phyloP scores from a whole-genome alignment of 2,888 invertebrate species.

The Dilophus febrilis region DNA sequence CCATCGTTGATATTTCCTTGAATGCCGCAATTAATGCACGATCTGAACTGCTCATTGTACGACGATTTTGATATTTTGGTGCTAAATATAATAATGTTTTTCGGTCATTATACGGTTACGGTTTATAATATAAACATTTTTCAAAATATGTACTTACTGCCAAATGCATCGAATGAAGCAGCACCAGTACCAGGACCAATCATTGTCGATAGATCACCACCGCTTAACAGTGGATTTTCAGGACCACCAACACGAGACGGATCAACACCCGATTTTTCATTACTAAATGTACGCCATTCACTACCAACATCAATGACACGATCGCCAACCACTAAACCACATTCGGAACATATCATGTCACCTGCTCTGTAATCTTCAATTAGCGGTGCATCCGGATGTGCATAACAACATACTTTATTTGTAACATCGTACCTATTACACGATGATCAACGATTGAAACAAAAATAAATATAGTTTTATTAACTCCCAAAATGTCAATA shows the following conservation, averaged over 20 bases:
- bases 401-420: conserved; percentile 74
- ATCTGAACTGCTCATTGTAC: conserved; percentile 85
- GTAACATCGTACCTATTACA: conserved; percentile 43
- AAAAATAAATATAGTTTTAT: too few relatives aligned
- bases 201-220: conserved; percentile 91
- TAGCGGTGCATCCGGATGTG: conserved; percentile 89
- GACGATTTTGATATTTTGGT: conserved; percentile 54
- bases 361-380: conserved; percentile 98
- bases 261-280: conserved; percentile 91
- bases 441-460: conserved; percentile 27
- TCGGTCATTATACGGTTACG: conserved; percentile 21
- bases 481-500: too few relatives aligned
- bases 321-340: conserved; percentile 98
- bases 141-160: conserved; percentile 22
- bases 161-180: conserved; percentile 78
- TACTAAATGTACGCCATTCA: conserved; percentile 99
- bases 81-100: conserved; percentile 19
- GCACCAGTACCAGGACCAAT: conserved; percentile 64
- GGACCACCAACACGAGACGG: conserved; percentile 99
- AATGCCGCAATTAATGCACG: conserved; percentile 90
- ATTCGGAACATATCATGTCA: conserved; percentile 97
- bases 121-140: background rate
- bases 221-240: conserved; percentile 90
- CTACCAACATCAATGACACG: conserved; percentile 99
- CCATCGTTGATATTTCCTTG: conserved; percentile 95